Conservation (phyloP, 2,113 vertebrate species). For the Clarias macrocephalus region DNA sequence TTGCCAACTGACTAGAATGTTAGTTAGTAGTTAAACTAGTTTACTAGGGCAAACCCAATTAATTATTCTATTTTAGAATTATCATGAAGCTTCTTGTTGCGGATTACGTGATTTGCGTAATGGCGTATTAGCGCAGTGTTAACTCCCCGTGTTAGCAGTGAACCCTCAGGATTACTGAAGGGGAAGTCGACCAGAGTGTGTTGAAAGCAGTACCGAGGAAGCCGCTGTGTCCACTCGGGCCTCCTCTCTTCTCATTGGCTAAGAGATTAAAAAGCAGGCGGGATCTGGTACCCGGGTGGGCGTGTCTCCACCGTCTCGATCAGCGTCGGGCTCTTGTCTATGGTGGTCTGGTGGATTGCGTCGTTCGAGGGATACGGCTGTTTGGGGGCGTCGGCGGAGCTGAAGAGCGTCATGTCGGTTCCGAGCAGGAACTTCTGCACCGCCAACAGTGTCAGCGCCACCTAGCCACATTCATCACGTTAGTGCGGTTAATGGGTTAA, state of each 20-base stretch:
- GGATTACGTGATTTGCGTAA: not conserved
- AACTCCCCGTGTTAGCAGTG: no score
- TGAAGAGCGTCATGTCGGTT: conserved; percentile 90
- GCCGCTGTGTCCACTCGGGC: conserved; percentile 9
- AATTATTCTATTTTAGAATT: not conserved
- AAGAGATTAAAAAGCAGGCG: conserved; percentile 77
- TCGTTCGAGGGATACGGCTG: conserved; percentile 85
- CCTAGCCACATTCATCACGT: conserved; percentile 66
- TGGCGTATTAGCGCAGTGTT: not conserved
- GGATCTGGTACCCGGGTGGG: conserved; percentile 88
- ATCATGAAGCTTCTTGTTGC: not conserved
- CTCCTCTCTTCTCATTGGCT: conserved; percentile 29
- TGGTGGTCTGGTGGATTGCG: conserved; percentile 66
- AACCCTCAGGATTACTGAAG: not conserved
- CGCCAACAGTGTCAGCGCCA: conserved; percentile 84
- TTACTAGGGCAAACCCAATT: not conserved
- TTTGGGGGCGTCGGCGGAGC: conserved; percentile 69
- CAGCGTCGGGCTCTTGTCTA: conserved; percentile 93
- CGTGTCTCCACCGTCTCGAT: conserved; percentile 86
- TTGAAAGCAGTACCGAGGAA: conserved; percentile 3
- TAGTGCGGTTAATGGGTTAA: conserved; percentile 55
- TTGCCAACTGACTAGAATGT: not conserved
- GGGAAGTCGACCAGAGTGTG: not conserved
- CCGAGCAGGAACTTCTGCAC: conserved; percentile 88
- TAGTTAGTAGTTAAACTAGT: not conserved